These are phyloP conservation scores for Drosophila gaucha DNA, from an alignment of 2,888 invertebrate species.

Conservation along the genomic window DNA sequence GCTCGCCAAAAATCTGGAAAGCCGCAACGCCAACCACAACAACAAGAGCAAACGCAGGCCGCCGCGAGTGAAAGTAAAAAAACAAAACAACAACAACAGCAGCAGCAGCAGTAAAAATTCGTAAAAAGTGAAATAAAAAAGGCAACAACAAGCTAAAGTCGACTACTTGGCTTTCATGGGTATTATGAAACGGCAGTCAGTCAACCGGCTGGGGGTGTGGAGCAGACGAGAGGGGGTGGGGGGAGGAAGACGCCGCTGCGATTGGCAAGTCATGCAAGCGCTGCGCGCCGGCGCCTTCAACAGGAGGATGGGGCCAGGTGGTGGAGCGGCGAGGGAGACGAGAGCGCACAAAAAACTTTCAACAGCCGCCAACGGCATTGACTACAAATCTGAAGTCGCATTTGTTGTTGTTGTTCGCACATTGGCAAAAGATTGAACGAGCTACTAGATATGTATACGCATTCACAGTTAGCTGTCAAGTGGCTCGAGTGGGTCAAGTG, in stretches of 20 bases:
- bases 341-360: slow-evolving; percentile 64
- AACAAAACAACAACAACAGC: slow-evolving; percentile 24
- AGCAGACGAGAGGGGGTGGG: too few species aligned
- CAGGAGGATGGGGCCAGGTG: neutral
- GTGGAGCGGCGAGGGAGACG: slow-evolving; percentile 1
- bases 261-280: slow-evolving; percentile 66
- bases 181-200: slow-evolving; percentile 76
- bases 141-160: slow-evolving; percentile 32
- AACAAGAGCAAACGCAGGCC: slow-evolving; percentile 43
- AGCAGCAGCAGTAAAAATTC: slow-evolving; percentile 15
- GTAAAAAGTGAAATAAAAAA: slow-evolving; percentile 69
- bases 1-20: slow-evolving; percentile 61
- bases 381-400: slow-evolving; percentile 58
- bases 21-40: slow-evolving; percentile 21
- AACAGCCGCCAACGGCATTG: slow-evolving; percentile 66
- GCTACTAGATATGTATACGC: slow-evolving; percentile 26
- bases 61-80: slow-evolving; percentile 70
- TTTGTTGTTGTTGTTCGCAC: slow-evolving; percentile 68
- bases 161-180: slow-evolving; percentile 72
- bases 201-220: slow-evolving; percentile 53
- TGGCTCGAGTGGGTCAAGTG: slow-evolving; percentile 51
- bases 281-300: slow-evolving; percentile 48
- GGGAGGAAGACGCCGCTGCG: slow-evolving; percentile 6
- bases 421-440: slow-evolving; percentile 44
- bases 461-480: slow-evolving; percentile 61